phyloP scores from a whole-genome alignment of 2,797 vertebrate species.

The Alcedo quadribrachys region DNA sequence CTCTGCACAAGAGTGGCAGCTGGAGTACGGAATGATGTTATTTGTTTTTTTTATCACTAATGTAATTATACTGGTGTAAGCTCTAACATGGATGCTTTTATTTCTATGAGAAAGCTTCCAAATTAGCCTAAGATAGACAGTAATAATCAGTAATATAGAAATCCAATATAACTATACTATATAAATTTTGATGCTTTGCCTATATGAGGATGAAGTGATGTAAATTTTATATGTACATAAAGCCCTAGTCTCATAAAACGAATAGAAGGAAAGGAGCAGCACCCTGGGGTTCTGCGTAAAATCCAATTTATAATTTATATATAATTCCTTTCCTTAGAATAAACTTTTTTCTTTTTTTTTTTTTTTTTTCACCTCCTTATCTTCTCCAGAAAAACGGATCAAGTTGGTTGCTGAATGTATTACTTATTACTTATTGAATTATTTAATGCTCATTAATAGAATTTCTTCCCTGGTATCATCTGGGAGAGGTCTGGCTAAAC shows the following conservation, averaged over 20 bases:
- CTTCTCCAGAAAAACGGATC: neutral
- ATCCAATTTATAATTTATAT: neutral
- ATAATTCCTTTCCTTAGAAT: neutral
- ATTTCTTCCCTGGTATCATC: neutral
- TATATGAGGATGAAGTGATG: neutral
- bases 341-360: neutral
- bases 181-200: neutral
- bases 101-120: neutral
- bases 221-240: neutral
- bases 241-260: neutral
- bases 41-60: neutral
- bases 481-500: neutral
- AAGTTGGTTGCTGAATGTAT: neutral
- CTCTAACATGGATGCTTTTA: neutral
- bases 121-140: neutral
- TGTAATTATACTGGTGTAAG: neutral
- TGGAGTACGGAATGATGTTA: neutral
- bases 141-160: neutral
- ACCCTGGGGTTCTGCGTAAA: neutral
- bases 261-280: neutral
- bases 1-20: neutral
- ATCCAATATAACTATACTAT: neutral
- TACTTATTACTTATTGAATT: neutral
- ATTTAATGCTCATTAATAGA: neutral
- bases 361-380: neutral